These are phyloP conservation scores for Trissolcus japonicus DNA, from an alignment of 2,888 invertebrate species.

Conservation along the genomic window DNA sequence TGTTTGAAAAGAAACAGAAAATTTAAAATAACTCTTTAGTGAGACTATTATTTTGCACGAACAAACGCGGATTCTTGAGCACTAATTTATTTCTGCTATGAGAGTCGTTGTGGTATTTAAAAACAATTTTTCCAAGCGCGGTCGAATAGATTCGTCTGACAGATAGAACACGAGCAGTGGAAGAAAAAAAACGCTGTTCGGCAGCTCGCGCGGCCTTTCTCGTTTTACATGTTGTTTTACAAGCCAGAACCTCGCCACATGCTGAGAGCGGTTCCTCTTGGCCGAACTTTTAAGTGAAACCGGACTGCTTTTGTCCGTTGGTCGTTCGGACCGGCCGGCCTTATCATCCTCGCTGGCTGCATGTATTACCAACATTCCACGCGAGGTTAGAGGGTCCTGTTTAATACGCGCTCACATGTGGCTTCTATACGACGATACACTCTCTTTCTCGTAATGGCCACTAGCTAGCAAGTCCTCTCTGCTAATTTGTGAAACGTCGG, in stretches of 20 bases:
- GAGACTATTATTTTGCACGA: too few relatives aligned
- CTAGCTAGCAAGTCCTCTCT: slow-evolving; percentile 23
- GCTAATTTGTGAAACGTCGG: slow-evolving; percentile 54
- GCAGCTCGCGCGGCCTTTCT: slow-evolving; percentile 62
- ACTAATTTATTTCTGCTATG: slow-evolving; percentile 34
- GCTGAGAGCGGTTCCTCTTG: slow-evolving; percentile 59
- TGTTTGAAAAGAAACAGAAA: too few relatives aligned
- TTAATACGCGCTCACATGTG: slow-evolving; percentile 40
- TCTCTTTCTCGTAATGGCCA: slow-evolving; percentile 41
- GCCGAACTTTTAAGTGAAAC: slow-evolving; percentile 58
- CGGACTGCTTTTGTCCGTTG: slow-evolving; percentile 55
- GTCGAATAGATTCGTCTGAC: slow-evolving; percentile 62
- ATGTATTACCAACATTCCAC: slow-evolving; percentile 55
- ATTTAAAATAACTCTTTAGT: too few relatives aligned
- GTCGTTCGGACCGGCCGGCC: slow-evolving; percentile 33
- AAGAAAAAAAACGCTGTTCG: slow-evolving; percentile 26
- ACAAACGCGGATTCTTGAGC: slow-evolving; percentile 8
- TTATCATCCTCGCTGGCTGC: slow-evolving; percentile 50
- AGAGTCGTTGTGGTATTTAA: slow-evolving; percentile 28
- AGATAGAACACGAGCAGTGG: slow-evolving; percentile 61
- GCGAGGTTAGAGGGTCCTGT: slow-evolving; percentile 41
- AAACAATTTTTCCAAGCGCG: slow-evolving; percentile 48
- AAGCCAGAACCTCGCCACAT: slow-evolving; percentile 65
- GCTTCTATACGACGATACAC: slow-evolving; percentile 37
- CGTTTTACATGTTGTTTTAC: slow-evolving; percentile 76